Evolutionary conservation across 2,797 vertebrate species (phyloP).

Genomic region (Girardinus metallicus): DNA sequence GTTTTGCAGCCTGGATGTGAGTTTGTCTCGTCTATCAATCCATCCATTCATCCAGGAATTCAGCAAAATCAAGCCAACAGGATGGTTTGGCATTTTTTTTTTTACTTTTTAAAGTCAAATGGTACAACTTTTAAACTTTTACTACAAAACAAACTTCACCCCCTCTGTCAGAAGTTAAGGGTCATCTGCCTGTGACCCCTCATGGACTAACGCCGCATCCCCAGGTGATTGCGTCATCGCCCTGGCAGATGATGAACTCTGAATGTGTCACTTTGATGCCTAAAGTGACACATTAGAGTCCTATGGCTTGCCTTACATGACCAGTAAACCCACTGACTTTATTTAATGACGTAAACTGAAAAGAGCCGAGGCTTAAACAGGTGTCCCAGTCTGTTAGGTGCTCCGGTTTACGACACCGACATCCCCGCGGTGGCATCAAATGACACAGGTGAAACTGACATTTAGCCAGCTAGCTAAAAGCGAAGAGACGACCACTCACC

Average conservation of each 20-base stretch:
- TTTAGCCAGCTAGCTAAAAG: neutral
- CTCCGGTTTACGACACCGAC: neutral
- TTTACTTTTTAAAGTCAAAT: neutral
- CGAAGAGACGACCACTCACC: conserved; percentile 72
- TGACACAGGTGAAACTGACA: conserved; percentile 50
- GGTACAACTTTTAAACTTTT: neutral
- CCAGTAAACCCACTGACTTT: neutral
- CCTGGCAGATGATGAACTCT: conserved; percentile 37
- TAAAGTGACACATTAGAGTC: neutral
- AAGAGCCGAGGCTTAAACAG: conserved; percentile 7
- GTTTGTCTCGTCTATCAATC: neutral
- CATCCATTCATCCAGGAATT: neutral
- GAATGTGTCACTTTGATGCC: too few species aligned
- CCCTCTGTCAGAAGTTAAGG: neutral
- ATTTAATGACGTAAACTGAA: neutral
- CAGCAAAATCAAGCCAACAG: neutral
- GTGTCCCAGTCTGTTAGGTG: conserved; percentile 9
- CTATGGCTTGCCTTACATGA: neutral
- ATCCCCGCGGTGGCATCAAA: conserved; percentile 29
- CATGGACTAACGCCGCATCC: conserved; percentile 33
- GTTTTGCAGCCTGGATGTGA: neutral
- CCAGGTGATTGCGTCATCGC: conserved; percentile 54
- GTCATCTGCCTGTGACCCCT: conserved; percentile 7
- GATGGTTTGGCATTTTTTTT: neutral
- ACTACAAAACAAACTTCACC: neutral